Conservation (phyloP, 2,797 vertebrate genomes). For the Melanotaenia maccullochi region DNA sequence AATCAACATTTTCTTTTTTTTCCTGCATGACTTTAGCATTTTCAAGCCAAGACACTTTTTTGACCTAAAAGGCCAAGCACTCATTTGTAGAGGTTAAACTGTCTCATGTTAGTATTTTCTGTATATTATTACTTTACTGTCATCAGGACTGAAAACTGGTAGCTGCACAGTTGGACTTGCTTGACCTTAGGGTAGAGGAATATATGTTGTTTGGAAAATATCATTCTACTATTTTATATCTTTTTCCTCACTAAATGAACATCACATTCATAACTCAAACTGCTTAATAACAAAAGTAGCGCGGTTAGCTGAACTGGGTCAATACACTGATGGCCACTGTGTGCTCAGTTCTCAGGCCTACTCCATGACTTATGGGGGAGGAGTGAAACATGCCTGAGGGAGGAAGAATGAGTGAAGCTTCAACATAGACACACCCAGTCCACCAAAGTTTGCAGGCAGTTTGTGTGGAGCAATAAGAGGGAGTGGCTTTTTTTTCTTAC, state of each 20-base stretch:
- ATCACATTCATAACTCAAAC: not conserved
- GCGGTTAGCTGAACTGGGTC: not conserved
- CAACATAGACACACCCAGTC: slow-evolving; percentile 80
- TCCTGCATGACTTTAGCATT: slow-evolving; percentile 17
- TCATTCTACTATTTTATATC: not conserved
- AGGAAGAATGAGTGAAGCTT: slow-evolving; percentile 59
- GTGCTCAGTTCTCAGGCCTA: slow-evolving; percentile 37
- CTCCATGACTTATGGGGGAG: slow-evolving; percentile 34
- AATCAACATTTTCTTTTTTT: not conserved
- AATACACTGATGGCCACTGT: not conserved
- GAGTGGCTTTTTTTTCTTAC: slow-evolving; percentile 72
- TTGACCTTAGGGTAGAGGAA: not conserved
- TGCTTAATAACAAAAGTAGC: not conserved
- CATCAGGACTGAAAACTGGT: slow-evolving; percentile 2
- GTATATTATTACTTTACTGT: slow-evolving; percentile 13
- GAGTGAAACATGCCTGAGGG: slow-evolving; percentile 50
- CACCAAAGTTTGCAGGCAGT: slow-evolving; percentile 68
- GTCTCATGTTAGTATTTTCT: slow-evolving; percentile 17
- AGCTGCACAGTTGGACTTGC: not conserved
- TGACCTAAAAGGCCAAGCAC: slow-evolving; percentile 19
- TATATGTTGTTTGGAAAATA: not conserved
- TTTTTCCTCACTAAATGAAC: not conserved
- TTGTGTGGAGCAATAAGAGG: slow-evolving; percentile 79
- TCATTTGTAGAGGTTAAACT: slow-evolving; percentile 24
- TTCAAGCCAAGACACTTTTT: not conserved